Evolutionary conservation across 2,797 vertebrate genomes (phyloP), one percentile per base, ranked within the genome.

Genomic region (Lutra lutra): DNA sequence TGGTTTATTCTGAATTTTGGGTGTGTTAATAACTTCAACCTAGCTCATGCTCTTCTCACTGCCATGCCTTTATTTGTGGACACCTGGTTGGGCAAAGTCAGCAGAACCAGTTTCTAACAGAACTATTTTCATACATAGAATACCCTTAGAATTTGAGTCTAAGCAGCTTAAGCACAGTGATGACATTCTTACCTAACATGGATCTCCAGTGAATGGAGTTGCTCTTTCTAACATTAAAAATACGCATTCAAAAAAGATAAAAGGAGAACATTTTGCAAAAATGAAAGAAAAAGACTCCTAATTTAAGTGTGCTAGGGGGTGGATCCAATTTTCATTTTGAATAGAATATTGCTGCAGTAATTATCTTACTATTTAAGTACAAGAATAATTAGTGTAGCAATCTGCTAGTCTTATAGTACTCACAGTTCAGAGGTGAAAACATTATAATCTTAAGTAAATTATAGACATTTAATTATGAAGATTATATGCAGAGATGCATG

Each of bases 281-380:
- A 23, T 23, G 54, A 93, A 80, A 89, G 91, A 91, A 79, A 96
- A 97, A 97, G 94, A 56, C 75, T 98, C 75, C 86, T 97, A 97
- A 98, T 98, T 98, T 98, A 96, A 72, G 64, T 97, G 62, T 98
- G 92, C 92, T 86, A 96, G 84, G 94, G 94, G 95, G 95, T 96
- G 82, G 96, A 97, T 98, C 79, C 92, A 96, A 98, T 98, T 98
- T 98, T 97, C 89, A 66, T 91, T 98, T 97, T 97, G 96, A 98
- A 98, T 93, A 98, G 93, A 96, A 80, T 96, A 96, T 70, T 91
- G 58, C 70, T 98, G 43, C 3, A 75, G 86, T 88, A 98, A 98
- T 98, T 97, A 96, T 98, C 91, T 97, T 97, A 89, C 95, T 97
- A 43, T 97, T 98, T 97, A 95, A 97, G 96, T 98, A 89, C 68